Base-by-base conservation (phyloP, 2,888 invertebrate species). In the Reticulitermes lucifugus region DNA sequence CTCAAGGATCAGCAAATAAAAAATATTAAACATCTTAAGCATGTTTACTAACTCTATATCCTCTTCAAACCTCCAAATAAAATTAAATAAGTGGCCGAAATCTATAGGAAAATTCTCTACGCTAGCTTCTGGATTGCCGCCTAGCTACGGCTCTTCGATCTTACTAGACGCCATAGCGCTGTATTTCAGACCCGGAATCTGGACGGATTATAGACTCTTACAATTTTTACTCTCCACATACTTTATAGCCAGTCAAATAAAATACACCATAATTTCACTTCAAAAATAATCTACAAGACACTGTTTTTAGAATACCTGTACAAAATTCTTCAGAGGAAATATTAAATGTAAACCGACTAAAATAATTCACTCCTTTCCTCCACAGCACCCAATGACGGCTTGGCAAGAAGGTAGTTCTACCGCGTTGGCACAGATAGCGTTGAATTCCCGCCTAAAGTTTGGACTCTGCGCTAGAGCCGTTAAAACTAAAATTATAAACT, bases 231-330 rank as follows among this genome's bases (percentile, higher is more conserved):
- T 88, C 87, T 87, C 87, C 84, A 89, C 89, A 88, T 88, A 89
- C 87, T 82, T 80, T 75, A 87, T 84, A 83, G 81, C 89, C 80
- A 79, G 83, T 85, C 84, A 87, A 87, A 87, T 88, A 88, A 87
- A 86, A 87, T 83, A 84, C 88, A 88, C 87, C 85, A 89, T 89
- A 90, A 91, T 90, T 89, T 90, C 88, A 88, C 87, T 88, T 88
- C 87, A 89, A 90, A 91, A 91, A 90, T 90, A 90, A 90, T 90
- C 89, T 90, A 90, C 90, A 89, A 89, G 89, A 88, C 87, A 87
- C 87, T 88, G 88, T 88, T 88, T 89, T 89, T 88, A 87, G 87
- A 86, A 87, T 83, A 71, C 79, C 85, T 83, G 84, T 86, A 89
- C 88, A 89, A 90, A 91, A 90, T 89, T 91, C 88, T 87, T 86